Percentiles rank a stretch among this genome's conserved stretches.
phyloP scores from a whole-genome alignment of 2,797 vertebrate genomes.

The Danio tinwini region DNA sequence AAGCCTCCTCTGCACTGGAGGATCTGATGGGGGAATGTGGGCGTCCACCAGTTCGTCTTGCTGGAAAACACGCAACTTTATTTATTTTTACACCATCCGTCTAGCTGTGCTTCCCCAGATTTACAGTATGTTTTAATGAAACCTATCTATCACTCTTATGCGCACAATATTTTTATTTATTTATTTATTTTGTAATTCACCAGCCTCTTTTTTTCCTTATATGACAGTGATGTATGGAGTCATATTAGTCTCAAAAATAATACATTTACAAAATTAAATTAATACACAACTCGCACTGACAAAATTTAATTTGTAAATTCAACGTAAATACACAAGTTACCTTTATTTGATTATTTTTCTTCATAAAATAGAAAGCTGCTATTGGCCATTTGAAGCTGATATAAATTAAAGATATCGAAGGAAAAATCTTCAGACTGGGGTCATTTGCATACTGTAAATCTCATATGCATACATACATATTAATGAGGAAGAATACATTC shows the following conservation, averaged over 20 bases:
- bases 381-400: conserved; percentile 7
- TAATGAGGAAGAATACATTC: conserved; percentile 8
- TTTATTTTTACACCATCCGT: conserved; percentile 69
- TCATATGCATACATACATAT: conserved; percentile 43
- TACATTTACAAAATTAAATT: no score
- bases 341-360: neutral
- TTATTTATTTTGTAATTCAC: conserved; percentile 41
- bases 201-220: conserved; percentile 46
- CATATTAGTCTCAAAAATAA: no score
- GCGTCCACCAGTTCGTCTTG: conserved; percentile 51
- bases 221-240: conserved; percentile 28
- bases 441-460: conserved; percentile 34
- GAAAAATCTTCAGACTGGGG: neutral
- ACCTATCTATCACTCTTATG: conserved; percentile 67
- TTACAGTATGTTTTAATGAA: conserved; percentile 73
- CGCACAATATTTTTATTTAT: conserved; percentile 37
- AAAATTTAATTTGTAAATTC: no score
- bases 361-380: neutral
- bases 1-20: conserved; percentile 36
- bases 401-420: neutral
- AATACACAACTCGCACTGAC: no score
- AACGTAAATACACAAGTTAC: neutral
- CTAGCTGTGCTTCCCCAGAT: conserved; percentile 68
- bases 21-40: conserved; percentile 55
- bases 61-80: conserved; percentile 47